Evolutionary conservation across 35 echinoderm and acorn worm species (phyloP), one percentile per base, ranked within the genome.

Genomic region (Eucidaris tribuloides): DNA sequence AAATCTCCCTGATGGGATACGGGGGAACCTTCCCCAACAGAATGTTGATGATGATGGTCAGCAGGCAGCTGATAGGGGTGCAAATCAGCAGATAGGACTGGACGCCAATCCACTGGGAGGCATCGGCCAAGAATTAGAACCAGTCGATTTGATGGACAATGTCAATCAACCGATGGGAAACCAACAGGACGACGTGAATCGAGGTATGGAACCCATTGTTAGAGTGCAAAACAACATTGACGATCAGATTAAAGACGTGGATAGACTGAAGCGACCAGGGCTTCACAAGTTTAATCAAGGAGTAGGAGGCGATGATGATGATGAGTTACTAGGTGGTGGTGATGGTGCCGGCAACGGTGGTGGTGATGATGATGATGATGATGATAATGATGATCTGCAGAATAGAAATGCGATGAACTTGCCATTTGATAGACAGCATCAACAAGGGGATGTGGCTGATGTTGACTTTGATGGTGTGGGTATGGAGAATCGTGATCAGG

Each of bases 401-500:
- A n/a, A n/a, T n/a, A n/a, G n/a, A n/a, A n/a, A n/a, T n/a, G n/a
- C n/a, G n/a, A n/a, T n/a, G n/a, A n/a, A n/a, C n/a, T n/a, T n/a
- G n/a, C n/a, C n/a, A 74, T 22, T 64, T 64, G 28, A 74, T 74
- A 22, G 68, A 74, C 41, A 44, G 25, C 41, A 44, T 42, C 41
- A 74, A 74, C 34, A 44, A 42, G 38, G 68, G 68, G 15, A 74
- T 44, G 68, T 40, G 9, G 68, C 68, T 0, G 68, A 74, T 42
- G 68, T 74, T 6, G 68, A 41, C 68, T 74, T 74, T 43, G 68
- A 74, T 9, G 68, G 44, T 43, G 68, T 25, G 64, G 29, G 24
- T 19, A 37, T 66, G 63, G 0, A 32, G 61, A 64, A 64, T 17
- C 61, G 28, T 64, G 7, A 29, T 11, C 28, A 41, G 13, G 38